phyloP scores from a whole-genome alignment of 2,797 vertebrate species.

The Erithacus rubecula region DNA sequence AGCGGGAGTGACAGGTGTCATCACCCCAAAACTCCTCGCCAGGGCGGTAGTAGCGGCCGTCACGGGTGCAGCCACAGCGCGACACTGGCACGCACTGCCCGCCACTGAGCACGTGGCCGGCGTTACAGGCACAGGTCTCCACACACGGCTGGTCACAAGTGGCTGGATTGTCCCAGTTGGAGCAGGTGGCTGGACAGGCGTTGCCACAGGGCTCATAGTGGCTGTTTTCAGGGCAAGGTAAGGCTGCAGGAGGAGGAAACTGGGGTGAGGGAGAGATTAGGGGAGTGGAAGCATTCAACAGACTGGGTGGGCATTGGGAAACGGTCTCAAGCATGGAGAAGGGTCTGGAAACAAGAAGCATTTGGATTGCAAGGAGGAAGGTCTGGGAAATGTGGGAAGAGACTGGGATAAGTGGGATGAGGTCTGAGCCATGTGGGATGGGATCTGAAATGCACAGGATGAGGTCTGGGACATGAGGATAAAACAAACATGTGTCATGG shows the following conservation, averaged over 20 bases:
- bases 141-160: conserved; percentile 72
- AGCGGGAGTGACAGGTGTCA: conserved; percentile 67
- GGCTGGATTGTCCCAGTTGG: background rate
- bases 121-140: conserved; percentile 76
- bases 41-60: conserved; percentile 73
- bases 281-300: background rate
- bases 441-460: background rate
- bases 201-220: conserved; percentile 79
- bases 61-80: conserved; percentile 78
- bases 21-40: conserved; percentile 81
- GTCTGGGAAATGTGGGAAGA: background rate
- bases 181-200: conserved; percentile 79
- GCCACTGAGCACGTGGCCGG: conserved; percentile 75
- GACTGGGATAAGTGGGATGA: background rate
- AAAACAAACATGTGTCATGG: background rate
- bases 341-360: background rate
- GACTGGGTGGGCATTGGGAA: background rate
- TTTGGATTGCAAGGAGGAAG: background rate
- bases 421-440: background rate
- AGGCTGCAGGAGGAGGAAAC: conserved; percentile 64
- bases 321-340: background rate
- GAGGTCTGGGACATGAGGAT: background rate
- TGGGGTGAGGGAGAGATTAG: background rate
- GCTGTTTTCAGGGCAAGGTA: conserved; percentile 82
- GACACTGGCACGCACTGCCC: conserved; percentile 72